These are phyloP conservation scores for Apoda limacodes DNA, from an alignment of 2,888 invertebrate genomes.

Conservation along the genomic window DNA sequence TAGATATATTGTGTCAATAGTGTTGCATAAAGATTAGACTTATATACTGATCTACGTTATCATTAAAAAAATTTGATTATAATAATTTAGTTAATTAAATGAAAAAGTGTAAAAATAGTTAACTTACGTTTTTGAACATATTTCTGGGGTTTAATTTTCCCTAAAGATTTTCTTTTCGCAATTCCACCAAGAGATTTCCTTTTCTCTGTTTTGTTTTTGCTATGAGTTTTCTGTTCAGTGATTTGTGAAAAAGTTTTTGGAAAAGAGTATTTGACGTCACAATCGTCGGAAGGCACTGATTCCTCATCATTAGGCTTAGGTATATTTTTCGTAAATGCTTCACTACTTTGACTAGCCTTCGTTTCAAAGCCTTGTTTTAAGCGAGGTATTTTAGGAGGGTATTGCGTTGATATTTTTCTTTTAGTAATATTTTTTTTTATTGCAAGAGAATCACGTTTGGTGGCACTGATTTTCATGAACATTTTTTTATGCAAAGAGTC, in stretches of 20 bases:
- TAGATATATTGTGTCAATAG: no score
- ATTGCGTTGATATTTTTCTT: conserved; percentile 49
- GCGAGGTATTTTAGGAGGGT: conserved; percentile 48
- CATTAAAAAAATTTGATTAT: no score
- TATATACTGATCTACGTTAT: no score
- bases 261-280: conserved; percentile 59
- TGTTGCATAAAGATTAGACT: no score
- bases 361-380: conserved; percentile 41
- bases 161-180: conserved; percentile 49
- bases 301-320: conserved; percentile 23
- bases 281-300: conserved; percentile 45
- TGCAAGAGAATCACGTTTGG: conserved; percentile 51
- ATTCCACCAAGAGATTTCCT: conserved; percentile 43
- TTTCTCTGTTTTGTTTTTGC: conserved; percentile 36
- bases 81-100: no score
- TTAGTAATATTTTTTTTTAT: conserved; percentile 49
- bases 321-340: conserved; percentile 22
- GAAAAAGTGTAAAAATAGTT: conserved; percentile 4
- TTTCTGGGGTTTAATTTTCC: conserved; percentile 31
- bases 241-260: conserved; percentile 23
- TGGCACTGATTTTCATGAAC: conserved; percentile 49
- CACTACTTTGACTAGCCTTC: conserved; percentile 18
- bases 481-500: conserved; percentile 33
- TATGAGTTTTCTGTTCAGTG: conserved; percentile 13
- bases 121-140: conserved; percentile 51